A percentile compares a stretch with the other conserved stretches of the same genome.
Conservation (phyloP, 2,888 invertebrate species). For the Brenthis daphne region DNA sequence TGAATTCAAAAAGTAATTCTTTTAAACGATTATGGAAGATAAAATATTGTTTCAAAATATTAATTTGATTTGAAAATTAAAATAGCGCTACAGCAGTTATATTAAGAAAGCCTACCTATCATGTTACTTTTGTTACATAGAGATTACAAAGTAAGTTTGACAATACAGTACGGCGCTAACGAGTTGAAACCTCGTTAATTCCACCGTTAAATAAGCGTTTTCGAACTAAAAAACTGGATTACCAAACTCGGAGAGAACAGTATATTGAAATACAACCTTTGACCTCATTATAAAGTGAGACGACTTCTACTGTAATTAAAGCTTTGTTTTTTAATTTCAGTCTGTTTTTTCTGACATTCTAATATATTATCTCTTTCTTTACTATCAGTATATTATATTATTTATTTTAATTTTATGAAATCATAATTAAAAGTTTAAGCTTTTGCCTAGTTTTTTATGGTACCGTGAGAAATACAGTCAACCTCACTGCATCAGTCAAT, state of each 20-base stretch:
- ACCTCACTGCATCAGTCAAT: no score
- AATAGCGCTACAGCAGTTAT: not conserved
- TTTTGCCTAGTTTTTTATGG: no score
- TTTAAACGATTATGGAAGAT: not conserved
- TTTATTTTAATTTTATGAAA: not conserved
- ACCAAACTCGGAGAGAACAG: constrained; percentile 14
- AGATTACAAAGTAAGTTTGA: constrained; percentile 32
- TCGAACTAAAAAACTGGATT: constrained; percentile 23
- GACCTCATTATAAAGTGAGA: not conserved
- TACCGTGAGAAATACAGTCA: no score
- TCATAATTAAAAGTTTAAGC: no score
- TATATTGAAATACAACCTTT: constrained; percentile 7
- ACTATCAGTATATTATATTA: not conserved
- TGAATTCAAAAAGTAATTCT: no score
- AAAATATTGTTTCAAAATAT: not conserved
- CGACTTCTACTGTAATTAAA: constrained; percentile 5
- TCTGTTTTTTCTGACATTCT: not conserved
- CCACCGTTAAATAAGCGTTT: constrained; percentile 19
- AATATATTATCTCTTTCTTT: not conserved
- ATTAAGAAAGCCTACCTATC: not conserved
- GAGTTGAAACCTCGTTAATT: constrained; percentile 34
- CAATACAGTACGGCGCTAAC: constrained; percentile 29
- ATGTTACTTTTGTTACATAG: constrained; percentile 15
- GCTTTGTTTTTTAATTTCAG: not conserved
- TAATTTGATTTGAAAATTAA: not conserved